Evolutionary conservation across 2,888 invertebrate genomes (phyloP), one percentile per base, ranked within the genome.

Genomic region (Branchipolynoe longqiensis): DNA sequence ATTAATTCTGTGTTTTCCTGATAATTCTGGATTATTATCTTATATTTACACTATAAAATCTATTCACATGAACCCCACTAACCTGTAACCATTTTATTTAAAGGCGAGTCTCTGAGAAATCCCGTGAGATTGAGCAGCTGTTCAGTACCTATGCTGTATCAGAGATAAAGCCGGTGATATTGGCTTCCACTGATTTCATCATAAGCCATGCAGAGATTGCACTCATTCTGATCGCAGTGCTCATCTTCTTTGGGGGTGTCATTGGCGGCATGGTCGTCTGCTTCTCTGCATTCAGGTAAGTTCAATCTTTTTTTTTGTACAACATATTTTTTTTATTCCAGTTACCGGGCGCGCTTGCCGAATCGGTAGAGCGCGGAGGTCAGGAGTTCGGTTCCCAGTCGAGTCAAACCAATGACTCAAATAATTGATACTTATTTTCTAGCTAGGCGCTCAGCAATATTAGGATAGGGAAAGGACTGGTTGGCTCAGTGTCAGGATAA

Each of bases 161-260:
- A 22, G 81, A 82, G 31, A 59, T 83, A 33, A 73, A 36, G 31
- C 82, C 84, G 0, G 84, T 82, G 18, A 18, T 41, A 2, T 36
- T 74, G 31, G 48, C 84, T 4, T 1, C 8, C 84, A 31, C 48
- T 0, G 3, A 36, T 0, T 41, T 22, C n/a, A 41, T 22, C 41
- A 85, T 88, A 28, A 83, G 86, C 0, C 86, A 74, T 22, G 85
- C 88, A 4, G 89, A 89, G 81, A 89, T 88, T 25, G 89, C 89
- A 31, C 85, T 90, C 33, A 85, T 90, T 8, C 87, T 86, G n/a
- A 87, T 90, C 12, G 89, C 88, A 22, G 86, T 87, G 1, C 62
- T 88, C 54, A 89, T 90, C 81, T 88, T 90, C 59, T 25, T 89
- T 25, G 89, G 85, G 0, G 85, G 87, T 3, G 33, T 90, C 54